A percentile compares a stretch with the other conserved stretches of the same genome.
Evolutionary conservation across 2,113 vertebrate species (phyloP).

Genomic region (Porphyrio hochstetteri): DNA sequence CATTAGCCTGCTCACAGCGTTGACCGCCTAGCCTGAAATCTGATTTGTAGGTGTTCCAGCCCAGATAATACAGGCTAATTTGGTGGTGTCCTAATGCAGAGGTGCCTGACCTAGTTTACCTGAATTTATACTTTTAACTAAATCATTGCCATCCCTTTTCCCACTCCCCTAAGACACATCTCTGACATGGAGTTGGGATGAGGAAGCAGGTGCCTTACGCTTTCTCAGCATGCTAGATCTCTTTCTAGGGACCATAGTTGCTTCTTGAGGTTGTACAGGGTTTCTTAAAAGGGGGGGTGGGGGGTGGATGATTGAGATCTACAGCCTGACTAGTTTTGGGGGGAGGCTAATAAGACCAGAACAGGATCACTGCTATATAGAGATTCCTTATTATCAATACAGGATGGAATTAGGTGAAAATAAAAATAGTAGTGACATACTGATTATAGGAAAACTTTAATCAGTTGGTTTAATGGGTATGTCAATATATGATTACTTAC

Average conservation of each 20-base stretch:
- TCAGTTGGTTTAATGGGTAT: neutral
- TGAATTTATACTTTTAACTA: neutral
- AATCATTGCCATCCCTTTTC: neutral
- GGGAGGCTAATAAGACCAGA: neutral
- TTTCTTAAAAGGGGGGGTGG: neutral
- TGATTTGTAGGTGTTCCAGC: neutral
- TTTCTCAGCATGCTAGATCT: neutral
- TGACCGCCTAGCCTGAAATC: neutral
- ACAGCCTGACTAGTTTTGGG: neutral
- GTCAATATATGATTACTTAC: neutral
- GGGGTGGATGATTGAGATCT: neutral
- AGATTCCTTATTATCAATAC: neutral
- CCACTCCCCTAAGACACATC: neutral
- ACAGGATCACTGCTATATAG: neutral
- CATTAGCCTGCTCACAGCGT: neutral
- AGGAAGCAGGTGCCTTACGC: neutral
- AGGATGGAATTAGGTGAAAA: neutral
- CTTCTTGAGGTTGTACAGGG: neutral
- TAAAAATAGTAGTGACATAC: neutral
- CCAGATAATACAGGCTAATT: neutral
- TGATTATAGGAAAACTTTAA: neutral
- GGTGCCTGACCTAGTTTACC: neutral
- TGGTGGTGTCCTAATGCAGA: neutral
- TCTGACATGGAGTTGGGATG: neutral
- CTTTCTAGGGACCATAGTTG: neutral